Conservation (phyloP, 2,888 invertebrate species). For the Pterostichus niger region DNA sequence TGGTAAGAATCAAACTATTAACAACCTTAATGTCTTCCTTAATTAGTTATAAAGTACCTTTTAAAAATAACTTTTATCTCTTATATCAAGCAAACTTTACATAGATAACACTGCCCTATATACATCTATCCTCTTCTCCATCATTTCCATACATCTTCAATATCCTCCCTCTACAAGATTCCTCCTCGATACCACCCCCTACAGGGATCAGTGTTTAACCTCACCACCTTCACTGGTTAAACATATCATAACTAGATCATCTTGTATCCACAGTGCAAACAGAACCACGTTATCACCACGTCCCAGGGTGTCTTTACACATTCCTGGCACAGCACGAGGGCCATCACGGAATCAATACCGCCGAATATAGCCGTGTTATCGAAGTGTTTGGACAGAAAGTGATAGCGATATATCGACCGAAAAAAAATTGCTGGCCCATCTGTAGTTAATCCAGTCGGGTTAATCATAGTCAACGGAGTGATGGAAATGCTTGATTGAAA, state of each 20-base stretch:
- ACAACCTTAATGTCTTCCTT: too few relatives aligned
- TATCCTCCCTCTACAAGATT: too few relatives aligned
- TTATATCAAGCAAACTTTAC: too few relatives aligned
- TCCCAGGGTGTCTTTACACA: neutral
- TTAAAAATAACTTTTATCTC: neutral
- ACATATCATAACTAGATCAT: conserved; percentile 5
- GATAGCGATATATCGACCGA: conserved; percentile 18
- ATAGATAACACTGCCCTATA: too few relatives aligned
- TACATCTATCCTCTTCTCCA: too few relatives aligned
- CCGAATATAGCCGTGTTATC: conserved; percentile 41
- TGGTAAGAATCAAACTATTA: too few relatives aligned
- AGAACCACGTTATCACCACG: neutral
- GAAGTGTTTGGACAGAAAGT: conserved; percentile 35
- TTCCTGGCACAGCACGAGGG: conserved; percentile 9
- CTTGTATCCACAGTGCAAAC: neutral
- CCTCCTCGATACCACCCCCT: neutral
- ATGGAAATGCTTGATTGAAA: neutral
- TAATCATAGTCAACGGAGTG: too few relatives aligned
- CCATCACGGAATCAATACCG: conserved; percentile 46
- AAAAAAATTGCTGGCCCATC: too few relatives aligned
- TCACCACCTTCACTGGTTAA: neutral
- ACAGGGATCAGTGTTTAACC: neutral
- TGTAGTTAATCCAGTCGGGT: too few relatives aligned
- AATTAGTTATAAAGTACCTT: too few relatives aligned
- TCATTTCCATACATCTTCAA: too few relatives aligned